Base-by-base conservation (phyloP, 1,140 invertebrate genomes). In the Dufourea novaeangliae region DNA sequence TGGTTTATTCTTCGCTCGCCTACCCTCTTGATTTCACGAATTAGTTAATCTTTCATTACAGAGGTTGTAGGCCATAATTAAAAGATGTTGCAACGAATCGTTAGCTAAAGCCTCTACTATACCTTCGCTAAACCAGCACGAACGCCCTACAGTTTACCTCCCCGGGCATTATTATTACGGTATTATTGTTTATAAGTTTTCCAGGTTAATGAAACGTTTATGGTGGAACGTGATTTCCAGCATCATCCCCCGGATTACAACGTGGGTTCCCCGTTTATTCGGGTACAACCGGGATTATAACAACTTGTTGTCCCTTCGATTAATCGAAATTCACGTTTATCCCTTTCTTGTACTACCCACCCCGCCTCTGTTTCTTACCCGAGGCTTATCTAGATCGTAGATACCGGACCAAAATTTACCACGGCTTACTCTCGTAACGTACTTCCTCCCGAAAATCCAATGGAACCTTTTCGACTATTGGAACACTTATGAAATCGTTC, bases 311-410 rank as follows among this genome's bases (percentile, higher is more conserved):
- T 84, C 78, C 67, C 82, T 69, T 72, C 83, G 83, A 84, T 84
- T 84, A 84, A 83, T 84, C 76, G 82, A 83, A 84, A 84, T 84
- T 84, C 81, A 84, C 77, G 81, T 69, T 84, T 83, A 84, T 84
- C 82, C 82, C 66, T 52, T 76, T 76, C 73, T 76, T 76, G 73
- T 61, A 61, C n/a, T n/a, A 22, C n/a, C 66, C 64, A 27, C 32
- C 66, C 73, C 29, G 57, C 69, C 64, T 59, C 20, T 32, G 39
- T 32, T 76, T 76, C 73, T 76, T 76, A 76, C 12, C 39, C 17
- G 1, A 0, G 64, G 66, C 66, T 76, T 69, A 69, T 76, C 54
- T 39, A 69, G 73, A 76, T 76, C 73, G 73, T 69, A 76, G 64
- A 76, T 76, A 76, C n/a, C 73, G 22, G 4, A 7, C 37, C 11